Percentiles rank a stretch among this genome's conserved stretches.
Evolutionary conservation across 2,113 vertebrate species (phyloP).

Genomic region (Protobothrops flavoviridis): DNA sequence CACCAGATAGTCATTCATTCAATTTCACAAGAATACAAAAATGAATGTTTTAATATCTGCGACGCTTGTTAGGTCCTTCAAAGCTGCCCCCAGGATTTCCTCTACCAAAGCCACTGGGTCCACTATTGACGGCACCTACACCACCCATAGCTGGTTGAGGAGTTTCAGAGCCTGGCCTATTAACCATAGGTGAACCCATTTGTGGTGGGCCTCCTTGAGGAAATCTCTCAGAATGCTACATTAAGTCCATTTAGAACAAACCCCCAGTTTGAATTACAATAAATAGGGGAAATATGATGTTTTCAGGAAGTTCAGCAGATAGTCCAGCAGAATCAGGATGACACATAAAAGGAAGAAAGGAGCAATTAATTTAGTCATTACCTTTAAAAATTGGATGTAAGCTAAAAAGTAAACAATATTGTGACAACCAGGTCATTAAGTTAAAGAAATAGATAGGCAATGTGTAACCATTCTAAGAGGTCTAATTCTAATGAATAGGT

Average conservation of each 20-base stretch:
- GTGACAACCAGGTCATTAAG: conserved; percentile 46
- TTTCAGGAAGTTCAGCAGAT: conserved; percentile 81
- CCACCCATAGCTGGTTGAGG: conserved; percentile 83
- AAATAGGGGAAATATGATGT: conserved; percentile 75
- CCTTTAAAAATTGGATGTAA: conserved; percentile 54
- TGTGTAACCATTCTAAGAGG: background rate
- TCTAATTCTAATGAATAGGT: background rate
- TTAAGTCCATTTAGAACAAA: conserved; percentile 76
- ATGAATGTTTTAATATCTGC: conserved; percentile 83
- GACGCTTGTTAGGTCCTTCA: conserved; percentile 95
- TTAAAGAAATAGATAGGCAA: conserved; percentile 5
- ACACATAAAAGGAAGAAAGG: conserved; percentile 86
- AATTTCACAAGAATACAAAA: conserved; percentile 66
- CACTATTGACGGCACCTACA: conserved; percentile 80
- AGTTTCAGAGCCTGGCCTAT: conserved; percentile 86
- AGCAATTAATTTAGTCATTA: conserved; percentile 84
- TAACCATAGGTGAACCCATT: conserved; percentile 82
- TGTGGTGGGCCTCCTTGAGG: conserved; percentile 82
- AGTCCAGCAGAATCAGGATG: conserved; percentile 83
- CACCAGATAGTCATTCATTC: conserved; percentile 64
- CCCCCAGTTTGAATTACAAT: conserved; percentile 65
- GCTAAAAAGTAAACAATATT: conserved; percentile 68
- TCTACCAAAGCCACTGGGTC: conserved; percentile 85
- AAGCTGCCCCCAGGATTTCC: conserved; percentile 87
- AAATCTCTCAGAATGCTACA: conserved; percentile 91